Conservation (phyloP, 2,113 vertebrate species). For the Origma solitaria region DNA sequence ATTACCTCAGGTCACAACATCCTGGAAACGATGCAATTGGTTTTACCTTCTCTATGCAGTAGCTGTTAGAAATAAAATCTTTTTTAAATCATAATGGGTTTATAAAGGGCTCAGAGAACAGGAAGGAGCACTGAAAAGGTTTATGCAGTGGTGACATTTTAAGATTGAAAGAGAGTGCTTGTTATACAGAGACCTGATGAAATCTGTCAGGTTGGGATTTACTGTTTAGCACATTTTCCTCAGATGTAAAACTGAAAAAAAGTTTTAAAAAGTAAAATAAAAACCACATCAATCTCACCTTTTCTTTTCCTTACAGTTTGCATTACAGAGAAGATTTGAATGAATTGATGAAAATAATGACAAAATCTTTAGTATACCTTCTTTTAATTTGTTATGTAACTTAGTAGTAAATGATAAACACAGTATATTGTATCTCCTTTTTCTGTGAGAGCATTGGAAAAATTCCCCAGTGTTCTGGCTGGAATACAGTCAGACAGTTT, state of each 20-base stretch:
- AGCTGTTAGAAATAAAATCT: constrained; percentile 47
- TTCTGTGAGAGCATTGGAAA: background rate
- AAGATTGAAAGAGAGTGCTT: constrained; percentile 48
- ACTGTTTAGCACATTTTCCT: constrained; percentile 14
- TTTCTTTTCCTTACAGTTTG: background rate
- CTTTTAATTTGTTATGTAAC: background rate
- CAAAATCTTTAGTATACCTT: background rate
- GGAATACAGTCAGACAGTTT: background rate
- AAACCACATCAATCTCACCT: background rate
- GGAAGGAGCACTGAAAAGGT: constrained; percentile 37
- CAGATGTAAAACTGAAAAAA: background rate
- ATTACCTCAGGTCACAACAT: constrained; percentile 34
- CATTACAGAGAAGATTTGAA: background rate
- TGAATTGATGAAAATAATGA: rapidly evolving
- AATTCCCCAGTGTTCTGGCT: background rate
- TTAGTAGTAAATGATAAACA: background rate
- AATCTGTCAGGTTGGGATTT: constrained; percentile 53
- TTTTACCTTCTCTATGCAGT: constrained; percentile 42
- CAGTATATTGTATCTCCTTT: background rate
- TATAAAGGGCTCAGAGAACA: constrained; percentile 57
- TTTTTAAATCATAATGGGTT: constrained; percentile 65
- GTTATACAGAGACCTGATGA: constrained; percentile 40
- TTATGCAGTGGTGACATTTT: constrained; percentile 28
- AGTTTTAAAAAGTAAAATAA: background rate
- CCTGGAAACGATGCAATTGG: constrained; percentile 33